Percentiles rank a stretch among this genome's conserved stretches.
phyloP scores from a whole-genome alignment of 2,888 invertebrate genomes.

The Melanostoma scalare region DNA sequence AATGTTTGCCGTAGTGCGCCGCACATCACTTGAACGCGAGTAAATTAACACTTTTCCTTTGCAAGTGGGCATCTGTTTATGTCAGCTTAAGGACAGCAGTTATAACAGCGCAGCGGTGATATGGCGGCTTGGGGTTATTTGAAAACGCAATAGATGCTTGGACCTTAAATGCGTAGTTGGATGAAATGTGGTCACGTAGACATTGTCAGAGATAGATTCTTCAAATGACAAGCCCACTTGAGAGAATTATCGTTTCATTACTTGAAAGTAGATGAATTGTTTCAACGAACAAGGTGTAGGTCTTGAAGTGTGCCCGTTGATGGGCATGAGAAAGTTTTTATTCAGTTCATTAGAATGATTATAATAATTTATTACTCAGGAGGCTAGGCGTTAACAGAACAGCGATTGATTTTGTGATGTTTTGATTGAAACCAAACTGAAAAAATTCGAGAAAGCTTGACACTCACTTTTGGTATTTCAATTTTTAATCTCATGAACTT shows the following conservation, averaged over 20 bases:
- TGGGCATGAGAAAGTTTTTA: constrained; percentile 22
- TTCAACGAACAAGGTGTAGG: constrained; percentile 15
- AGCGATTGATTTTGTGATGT: too few relatives aligned
- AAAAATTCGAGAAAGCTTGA: too few relatives aligned
- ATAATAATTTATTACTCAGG: neutral
- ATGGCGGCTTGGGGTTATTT: constrained; percentile 20
- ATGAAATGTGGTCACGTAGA: constrained; percentile 19
- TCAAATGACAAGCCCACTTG: constrained; percentile 35
- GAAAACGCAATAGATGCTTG: constrained; percentile 42
- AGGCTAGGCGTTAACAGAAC: too few relatives aligned
- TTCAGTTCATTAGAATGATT: neutral
- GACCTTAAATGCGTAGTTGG: constrained; percentile 1
- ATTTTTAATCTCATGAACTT: too few relatives aligned
- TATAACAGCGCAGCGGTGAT: neutral
- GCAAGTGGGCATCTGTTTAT: constrained; percentile 59
- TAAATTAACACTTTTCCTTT: constrained; percentile 53
- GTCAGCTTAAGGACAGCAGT: constrained; percentile 40
- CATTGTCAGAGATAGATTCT: constrained; percentile 23
- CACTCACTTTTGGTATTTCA: too few relatives aligned
- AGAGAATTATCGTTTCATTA: constrained; percentile 57
- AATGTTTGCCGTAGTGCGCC: constrained; percentile 32
- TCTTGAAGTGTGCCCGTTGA: constrained; percentile 9
- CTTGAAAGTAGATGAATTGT: constrained; percentile 40
- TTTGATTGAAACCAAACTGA: too few relatives aligned
- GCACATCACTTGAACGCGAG: constrained; percentile 45